A percentile compares a stretch with the other conserved stretches of the same genome.
Evolutionary conservation across 2,797 vertebrate species (phyloP).

Genomic region (Cuniculus paca): DNA sequence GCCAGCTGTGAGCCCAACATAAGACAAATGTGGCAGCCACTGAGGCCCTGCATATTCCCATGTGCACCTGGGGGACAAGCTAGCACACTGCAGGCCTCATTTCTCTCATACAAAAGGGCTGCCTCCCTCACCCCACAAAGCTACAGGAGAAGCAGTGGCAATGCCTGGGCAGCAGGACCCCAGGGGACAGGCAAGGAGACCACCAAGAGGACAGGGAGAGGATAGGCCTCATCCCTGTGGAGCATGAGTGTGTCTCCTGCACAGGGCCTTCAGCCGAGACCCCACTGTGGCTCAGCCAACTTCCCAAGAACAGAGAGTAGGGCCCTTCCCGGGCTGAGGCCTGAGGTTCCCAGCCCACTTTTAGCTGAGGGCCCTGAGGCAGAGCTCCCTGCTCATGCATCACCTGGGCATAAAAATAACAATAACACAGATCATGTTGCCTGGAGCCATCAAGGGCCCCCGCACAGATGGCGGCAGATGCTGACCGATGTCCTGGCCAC

Average conservation of each 20-base stretch:
- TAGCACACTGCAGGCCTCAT: background rate
- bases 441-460: background rate
- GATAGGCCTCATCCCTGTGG: background rate
- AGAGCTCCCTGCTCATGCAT: constrained; percentile 22
- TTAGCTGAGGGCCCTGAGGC: constrained; percentile 75
- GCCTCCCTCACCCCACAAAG: background rate
- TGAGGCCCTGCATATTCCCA: background rate
- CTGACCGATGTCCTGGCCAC: background rate
- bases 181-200: background rate
- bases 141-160: fast-evolving
- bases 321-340: constrained; percentile 63
- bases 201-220: too few species aligned
- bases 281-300: fast-evolving
- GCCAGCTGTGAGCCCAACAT: background rate
- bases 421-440: background rate
- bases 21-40: background rate
- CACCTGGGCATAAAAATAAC: constrained; percentile 37
- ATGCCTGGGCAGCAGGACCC: background rate
- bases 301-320: constrained; percentile 77
- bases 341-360: constrained; percentile 74
- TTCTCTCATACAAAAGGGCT: background rate
- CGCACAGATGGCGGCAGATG: background rate
- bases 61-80: background rate
- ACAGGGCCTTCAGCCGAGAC: background rate
- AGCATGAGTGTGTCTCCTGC: background rate